Evolutionary conservation across 2,888 invertebrate species (phyloP), one percentile per base, ranked within the genome.

Genomic region (Eueremaeus valkanovi): DNA sequence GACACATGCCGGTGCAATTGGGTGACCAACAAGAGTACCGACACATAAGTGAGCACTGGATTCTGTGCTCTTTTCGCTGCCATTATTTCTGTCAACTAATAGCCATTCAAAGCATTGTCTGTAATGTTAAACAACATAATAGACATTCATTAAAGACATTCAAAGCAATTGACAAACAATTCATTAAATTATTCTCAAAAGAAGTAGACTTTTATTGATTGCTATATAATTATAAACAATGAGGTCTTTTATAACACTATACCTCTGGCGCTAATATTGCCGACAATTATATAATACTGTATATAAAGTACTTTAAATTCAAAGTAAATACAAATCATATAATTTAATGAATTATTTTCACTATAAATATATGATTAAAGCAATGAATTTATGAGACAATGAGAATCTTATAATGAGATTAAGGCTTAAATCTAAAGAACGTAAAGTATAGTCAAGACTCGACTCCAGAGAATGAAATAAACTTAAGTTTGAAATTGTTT

Each of bases 401-500:
- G n/a, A n/a, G n/a, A n/a, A n/a, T n/a, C n/a, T n/a, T n/a, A n/a
- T n/a, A n/a, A n/a, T n/a, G n/a, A n/a, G n/a, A n/a, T n/a, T n/a
- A n/a, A n/a, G n/a, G n/a, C n/a, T n/a, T n/a, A n/a, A n/a, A n/a
- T n/a, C n/a, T n/a, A n/a, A n/a, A n/a, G n/a, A n/a, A n/a, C n/a
- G n/a, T n/a, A n/a, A n/a, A n/a, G n/a, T n/a, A n/a, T n/a, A n/a
- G n/a, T n/a, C n/a, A n/a, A n/a, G n/a, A n/a, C n/a, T n/a, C n/a
- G n/a, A n/a, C n/a, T n/a, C n/a, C n/a, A n/a, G n/a, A n/a, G 13
- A 55, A 55, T 13, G 24, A 55, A 55, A 55, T 55, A 13, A 27
- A 55, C 24, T 24, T 55, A 55, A 55, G 21, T 55, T 55, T 24
- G 11, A 55, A 55, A 55, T 55, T 55, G 27, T 55, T 55, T 55